Base-by-base conservation (phyloP, 1,140 invertebrate genomes). In the Neuroterus valhalla region DNA sequence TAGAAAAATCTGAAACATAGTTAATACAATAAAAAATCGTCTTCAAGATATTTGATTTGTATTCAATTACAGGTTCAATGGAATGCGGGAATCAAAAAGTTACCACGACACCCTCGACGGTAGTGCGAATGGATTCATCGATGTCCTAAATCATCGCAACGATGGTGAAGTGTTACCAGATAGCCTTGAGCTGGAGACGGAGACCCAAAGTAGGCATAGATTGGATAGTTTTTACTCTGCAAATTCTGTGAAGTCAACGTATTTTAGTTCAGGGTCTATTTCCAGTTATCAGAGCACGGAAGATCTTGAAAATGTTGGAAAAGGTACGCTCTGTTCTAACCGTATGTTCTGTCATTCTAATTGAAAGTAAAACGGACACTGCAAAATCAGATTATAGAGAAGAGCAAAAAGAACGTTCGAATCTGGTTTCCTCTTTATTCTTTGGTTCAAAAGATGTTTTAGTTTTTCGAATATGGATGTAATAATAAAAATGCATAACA, bases 201-300 rank as follows among this genome's bases (percentile, higher is more conserved):
- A 87, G 42, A 75, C 79, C 3, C 78, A 80, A 48, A 83, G 84
- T 14, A 90, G 94, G 12, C 92, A 91, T 31, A 89, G 95, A 70
- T 91, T 94, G 12, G 95, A 95, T 85, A 96, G 95, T 70, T 96
- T 95, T 92, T 94, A 96, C 81, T 96, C 95, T 0, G 93, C 94
- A 0, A 93, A 93, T 68, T 96, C 95, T 0, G 91, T 92, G 21
- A 92, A 92, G 66, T 95, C 94, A 76, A 93, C 94, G 11, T 96
- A 95, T 83, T 95, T 93, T 85, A 96, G 94, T 81, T 93, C 93
- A 3, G 91, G 89, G 73, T 92, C 91, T 46, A 90, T 93, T 52
- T 94, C 94, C n/a, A 95, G 94, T 85, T 90, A 90, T 75, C 89
- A 89, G 70, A 90, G 89, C 71, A 79, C 90, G 70, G 85, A 87